phyloP scores from a whole-genome alignment of 2,113 vertebrate species.

The Scatophagus argus region DNA sequence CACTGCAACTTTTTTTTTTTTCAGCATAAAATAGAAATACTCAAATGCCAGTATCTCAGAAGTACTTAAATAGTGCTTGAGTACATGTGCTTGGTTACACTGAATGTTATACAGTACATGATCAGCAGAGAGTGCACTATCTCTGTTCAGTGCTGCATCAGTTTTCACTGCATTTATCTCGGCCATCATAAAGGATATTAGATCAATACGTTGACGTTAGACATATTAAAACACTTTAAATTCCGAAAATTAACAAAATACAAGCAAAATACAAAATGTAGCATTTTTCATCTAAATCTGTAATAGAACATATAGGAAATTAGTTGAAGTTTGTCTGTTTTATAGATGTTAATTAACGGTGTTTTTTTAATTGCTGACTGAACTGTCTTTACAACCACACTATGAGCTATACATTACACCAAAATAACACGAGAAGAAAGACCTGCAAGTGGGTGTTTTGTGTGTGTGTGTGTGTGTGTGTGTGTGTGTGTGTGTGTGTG shows the following conservation, averaged over 20 bases:
- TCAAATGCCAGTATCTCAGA: neutral
- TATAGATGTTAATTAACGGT: neutral
- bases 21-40: neutral
- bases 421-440: neutral
- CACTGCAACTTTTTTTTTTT: too few relatives aligned
- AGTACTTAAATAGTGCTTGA: neutral
- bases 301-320: too few relatives aligned
- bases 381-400: neutral
- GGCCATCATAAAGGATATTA: neutral
- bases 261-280: too few relatives aligned
- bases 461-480: neutral
- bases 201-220: neutral
- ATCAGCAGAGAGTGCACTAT: constrained; percentile 45
- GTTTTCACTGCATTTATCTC: neutral
- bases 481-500: constrained; percentile 2
- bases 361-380: neutral
- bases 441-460: neutral
- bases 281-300: too few relatives aligned
- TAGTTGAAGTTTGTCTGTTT: neutral
- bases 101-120: constrained; percentile 26
- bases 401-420: neutral
- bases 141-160: constrained; percentile 4
- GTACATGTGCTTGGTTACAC: neutral
- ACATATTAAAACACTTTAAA: neutral
- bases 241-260: neutral